Evolutionary conservation across 2,113 vertebrate genomes (phyloP).

Genomic region (Drymodes brunneopygia): DNA sequence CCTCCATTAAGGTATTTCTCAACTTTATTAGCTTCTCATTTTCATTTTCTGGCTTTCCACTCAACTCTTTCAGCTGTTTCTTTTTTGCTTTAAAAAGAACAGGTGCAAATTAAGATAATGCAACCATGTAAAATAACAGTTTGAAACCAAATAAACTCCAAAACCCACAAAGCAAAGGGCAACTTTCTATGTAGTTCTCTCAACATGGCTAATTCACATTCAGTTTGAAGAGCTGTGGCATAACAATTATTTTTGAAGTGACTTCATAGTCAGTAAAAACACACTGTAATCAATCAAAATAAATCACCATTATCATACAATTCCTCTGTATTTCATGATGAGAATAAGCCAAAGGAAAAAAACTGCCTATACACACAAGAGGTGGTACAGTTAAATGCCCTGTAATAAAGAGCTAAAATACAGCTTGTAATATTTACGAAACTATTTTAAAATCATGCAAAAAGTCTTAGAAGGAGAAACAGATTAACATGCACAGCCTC

Average conservation of each 20-base stretch:
- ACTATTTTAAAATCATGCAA: background rate
- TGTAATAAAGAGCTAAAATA: background rate
- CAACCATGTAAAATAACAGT: background rate
- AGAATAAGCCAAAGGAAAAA: background rate
- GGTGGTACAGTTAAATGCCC: background rate
- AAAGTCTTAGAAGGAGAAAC: background rate
- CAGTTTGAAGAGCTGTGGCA: background rate
- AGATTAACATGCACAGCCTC: background rate
- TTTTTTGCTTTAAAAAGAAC: slow-evolving; percentile 77
- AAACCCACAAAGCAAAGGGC: background rate
- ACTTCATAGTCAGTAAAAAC: background rate
- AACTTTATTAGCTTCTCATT: slow-evolving; percentile 83
- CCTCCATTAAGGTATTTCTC: slow-evolving; percentile 77
- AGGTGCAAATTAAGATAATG: background rate
- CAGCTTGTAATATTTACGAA: background rate
- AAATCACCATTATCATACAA: background rate
- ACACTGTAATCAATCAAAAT: background rate
- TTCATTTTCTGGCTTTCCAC: slow-evolving; percentile 79
- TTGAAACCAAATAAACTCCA: background rate
- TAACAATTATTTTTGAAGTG: background rate
- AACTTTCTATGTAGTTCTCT: background rate
- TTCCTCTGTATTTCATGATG: background rate
- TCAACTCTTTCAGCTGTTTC: slow-evolving; percentile 72
- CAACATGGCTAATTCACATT: background rate
- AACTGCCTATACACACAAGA: background rate